Percentiles rank a stretch among this genome's conserved stretches.
phyloP scores from a whole-genome alignment of 2,888 invertebrate species.

The Mimachlamys varia region DNA sequence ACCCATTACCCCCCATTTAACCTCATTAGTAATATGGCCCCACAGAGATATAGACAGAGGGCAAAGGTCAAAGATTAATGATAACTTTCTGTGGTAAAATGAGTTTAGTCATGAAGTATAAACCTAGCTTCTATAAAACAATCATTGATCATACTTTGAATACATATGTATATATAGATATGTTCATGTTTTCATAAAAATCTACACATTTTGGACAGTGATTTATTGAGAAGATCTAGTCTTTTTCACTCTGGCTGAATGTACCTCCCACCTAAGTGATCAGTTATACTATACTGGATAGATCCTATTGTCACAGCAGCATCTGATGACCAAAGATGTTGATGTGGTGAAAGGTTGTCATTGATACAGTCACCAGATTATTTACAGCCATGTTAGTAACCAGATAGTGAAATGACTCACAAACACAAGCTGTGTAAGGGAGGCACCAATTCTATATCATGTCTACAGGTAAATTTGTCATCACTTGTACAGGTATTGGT shows the following conservation, averaged over 20 bases:
- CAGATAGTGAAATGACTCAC: slow-evolving; percentile 1
- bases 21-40: background rate
- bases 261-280: background rate
- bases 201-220: background rate
- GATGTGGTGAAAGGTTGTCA: background rate
- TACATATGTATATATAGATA: no score
- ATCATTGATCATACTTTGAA: no score
- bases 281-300: background rate
- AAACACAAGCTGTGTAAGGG: slow-evolving; percentile 8
- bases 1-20: background rate
- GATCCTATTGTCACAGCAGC: background rate
- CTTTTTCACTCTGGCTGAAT: background rate
- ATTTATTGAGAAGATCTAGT: slow-evolving; percentile 5
- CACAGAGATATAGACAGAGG: background rate
- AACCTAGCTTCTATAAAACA: no score
- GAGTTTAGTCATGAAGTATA: no score
- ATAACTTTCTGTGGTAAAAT: no score
- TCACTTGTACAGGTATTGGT: background rate
- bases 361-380: slow-evolving; percentile 1
- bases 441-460: background rate
- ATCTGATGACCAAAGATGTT: background rate
- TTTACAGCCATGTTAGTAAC: background rate
- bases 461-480: background rate
- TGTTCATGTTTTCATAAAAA: background rate
- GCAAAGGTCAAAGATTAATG: no score